These are phyloP conservation scores for Melikaiella ostensackeni DNA, from an alignment of 2,888 invertebrate genomes.

Conservation along the genomic window DNA sequence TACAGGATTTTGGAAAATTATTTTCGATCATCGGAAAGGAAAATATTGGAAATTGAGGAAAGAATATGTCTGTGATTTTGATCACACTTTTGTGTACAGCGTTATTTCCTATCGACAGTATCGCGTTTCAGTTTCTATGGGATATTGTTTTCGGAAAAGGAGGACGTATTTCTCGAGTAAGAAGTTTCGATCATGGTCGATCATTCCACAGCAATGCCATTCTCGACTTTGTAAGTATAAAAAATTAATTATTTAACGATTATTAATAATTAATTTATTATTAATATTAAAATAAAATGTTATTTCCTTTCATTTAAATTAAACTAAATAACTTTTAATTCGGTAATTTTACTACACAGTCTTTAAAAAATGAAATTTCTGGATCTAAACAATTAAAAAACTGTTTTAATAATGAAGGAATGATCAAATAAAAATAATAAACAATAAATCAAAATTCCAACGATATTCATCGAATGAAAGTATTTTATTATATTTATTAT, in stretches of 20 bases:
- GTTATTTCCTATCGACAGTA: not conserved
- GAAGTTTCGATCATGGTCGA: constrained; percentile 5
- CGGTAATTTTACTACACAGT: too few species aligned
- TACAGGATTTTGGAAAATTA: not conserved
- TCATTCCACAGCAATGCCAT: not conserved
- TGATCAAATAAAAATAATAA: too few species aligned
- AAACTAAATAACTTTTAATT: too few species aligned
- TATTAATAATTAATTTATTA: not conserved
- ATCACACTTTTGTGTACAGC: not conserved
- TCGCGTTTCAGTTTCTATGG: not conserved
- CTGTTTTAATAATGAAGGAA: too few species aligned
- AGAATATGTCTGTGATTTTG: constrained; percentile 5
- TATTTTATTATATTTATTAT: too few species aligned
- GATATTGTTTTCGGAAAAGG: constrained; percentile 31
- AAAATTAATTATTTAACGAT: not conserved
- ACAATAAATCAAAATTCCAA: too few species aligned
- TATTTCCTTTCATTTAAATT: too few species aligned
- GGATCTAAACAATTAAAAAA: too few species aligned
- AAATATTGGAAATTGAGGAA: not conserved
- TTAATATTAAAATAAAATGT: too few species aligned
- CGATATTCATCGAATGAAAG: too few species aligned
- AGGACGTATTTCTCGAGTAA: constrained; percentile 3
- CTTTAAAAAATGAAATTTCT: too few species aligned
- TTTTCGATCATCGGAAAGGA: not conserved
- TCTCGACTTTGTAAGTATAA: constrained; percentile 10